Evolutionary conservation across 1,140 invertebrate species (phyloP).

Genomic region (Apis florea): DNA sequence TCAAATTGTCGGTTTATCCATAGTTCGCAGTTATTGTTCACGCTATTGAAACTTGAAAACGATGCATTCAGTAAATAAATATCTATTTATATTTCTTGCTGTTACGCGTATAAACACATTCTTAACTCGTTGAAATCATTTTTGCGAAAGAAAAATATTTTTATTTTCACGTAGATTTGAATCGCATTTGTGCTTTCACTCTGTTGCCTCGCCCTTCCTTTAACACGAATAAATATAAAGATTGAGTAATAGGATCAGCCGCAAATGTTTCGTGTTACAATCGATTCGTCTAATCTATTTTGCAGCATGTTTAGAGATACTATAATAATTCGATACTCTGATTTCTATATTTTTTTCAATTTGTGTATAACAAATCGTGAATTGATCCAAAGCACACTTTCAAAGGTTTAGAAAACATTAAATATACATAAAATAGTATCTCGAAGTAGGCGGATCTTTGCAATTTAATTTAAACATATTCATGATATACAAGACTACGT

Average conservation of each 20-base stretch:
- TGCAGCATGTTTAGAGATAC: background rate
- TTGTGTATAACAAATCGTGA: too few relatives aligned
- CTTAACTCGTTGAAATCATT: background rate
- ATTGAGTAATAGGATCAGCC: conserved; percentile 28
- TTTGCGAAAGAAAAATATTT: background rate
- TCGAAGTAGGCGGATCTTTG: too few relatives aligned
- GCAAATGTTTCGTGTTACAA: conserved; percentile 26
- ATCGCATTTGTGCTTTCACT: conserved; percentile 33
- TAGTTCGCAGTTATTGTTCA: background rate
- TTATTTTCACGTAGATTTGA: background rate
- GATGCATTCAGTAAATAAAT: conserved; percentile 2
- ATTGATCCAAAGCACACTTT: too few relatives aligned
- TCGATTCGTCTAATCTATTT: background rate
- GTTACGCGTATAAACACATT: background rate
- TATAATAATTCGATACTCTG: background rate
- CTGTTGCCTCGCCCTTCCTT: conserved; percentile 1
- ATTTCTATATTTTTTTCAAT: too few relatives aligned
- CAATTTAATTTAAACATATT: too few relatives aligned
- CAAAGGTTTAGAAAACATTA: too few relatives aligned
- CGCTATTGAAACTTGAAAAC: conserved; percentile 18
- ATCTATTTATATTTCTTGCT: background rate
- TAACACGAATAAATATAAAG: conserved; percentile 8
- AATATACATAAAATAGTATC: too few relatives aligned
- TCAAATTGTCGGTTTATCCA: background rate
- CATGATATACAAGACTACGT: too few relatives aligned